phyloP scores from a whole-genome alignment of 2,113 vertebrate genomes.

The Syngnathus floridae region DNA sequence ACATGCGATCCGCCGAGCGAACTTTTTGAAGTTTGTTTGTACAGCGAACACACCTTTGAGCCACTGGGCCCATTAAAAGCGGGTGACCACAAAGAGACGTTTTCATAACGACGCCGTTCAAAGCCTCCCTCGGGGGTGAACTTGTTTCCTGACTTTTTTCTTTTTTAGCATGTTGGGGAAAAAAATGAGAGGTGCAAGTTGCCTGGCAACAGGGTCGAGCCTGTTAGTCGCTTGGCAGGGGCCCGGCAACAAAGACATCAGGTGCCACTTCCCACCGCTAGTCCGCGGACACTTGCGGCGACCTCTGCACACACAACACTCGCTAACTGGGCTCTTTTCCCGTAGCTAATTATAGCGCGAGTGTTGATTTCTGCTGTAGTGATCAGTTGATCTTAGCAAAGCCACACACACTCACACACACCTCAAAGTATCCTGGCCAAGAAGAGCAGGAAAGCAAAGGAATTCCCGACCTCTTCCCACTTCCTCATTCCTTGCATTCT shows the following conservation, averaged over 20 bases:
- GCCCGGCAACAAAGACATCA: conserved; percentile 70
- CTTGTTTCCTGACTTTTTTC: conserved; percentile 1
- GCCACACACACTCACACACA: conserved; percentile 35
- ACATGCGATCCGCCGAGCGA: conserved; percentile 31
- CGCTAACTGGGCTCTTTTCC: conserved; percentile 22
- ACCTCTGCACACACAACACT: conserved; percentile 10
- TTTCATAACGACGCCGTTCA: conserved; percentile 1
- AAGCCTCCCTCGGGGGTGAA: background rate
- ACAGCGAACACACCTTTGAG: conserved; percentile 38
- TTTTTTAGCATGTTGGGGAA: conserved; percentile 27
- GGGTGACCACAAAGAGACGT: background rate
- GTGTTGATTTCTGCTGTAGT: conserved; percentile 9
- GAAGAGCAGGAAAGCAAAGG: background rate
- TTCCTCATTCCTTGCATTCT: conserved; percentile 16
- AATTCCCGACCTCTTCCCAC: conserved; percentile 1
- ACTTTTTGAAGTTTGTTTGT: conserved; percentile 47
- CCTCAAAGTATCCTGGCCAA: conserved; percentile 43
- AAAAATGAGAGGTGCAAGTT: conserved; percentile 20
- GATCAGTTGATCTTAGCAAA: conserved; percentile 48
- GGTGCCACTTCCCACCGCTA: conserved; percentile 63
- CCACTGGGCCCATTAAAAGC: conserved; percentile 10
- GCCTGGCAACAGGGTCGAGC: conserved; percentile 68
- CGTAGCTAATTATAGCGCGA: conserved; percentile 39
- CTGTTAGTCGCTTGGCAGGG: conserved; percentile 52
- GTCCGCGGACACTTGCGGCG: conserved; percentile 52